phyloP scores from a whole-genome alignment of 2,797 vertebrate species.

The Strix occidentalis region DNA sequence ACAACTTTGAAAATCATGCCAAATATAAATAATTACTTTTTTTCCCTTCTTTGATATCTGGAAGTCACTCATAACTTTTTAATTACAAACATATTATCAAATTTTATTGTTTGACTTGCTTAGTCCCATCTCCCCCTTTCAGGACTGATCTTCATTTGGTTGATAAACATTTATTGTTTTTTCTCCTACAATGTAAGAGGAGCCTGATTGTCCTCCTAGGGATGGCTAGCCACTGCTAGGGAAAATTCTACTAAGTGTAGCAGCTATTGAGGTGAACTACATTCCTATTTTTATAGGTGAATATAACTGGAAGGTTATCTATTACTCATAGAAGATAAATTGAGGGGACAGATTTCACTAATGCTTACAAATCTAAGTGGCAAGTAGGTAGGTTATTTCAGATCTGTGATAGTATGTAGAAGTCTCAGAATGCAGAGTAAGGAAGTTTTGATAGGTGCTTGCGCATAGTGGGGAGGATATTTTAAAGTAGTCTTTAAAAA shows the following conservation, averaged over 20 bases:
- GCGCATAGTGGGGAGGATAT: not conserved
- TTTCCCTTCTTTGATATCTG: slow-evolving; percentile 30
- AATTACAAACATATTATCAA: slow-evolving; percentile 38
- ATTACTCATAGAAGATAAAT: not conserved
- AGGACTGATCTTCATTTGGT: not conserved
- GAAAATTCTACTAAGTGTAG: not conserved
- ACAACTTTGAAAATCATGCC: slow-evolving; percentile 63
- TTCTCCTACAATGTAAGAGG: not conserved
- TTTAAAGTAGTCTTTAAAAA: not conserved
- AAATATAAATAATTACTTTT: slow-evolving; percentile 32
- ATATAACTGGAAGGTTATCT: not conserved
- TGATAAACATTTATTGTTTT: not conserved
- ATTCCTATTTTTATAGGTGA: not conserved
- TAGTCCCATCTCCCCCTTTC: not conserved
- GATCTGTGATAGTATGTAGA: not conserved
- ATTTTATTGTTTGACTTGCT: not conserved
- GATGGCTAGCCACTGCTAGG: not conserved
- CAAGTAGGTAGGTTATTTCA: not conserved
- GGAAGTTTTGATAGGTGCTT: not conserved
- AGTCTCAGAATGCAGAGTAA: not conserved
- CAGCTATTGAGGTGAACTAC: not conserved
- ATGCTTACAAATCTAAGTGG: not conserved
- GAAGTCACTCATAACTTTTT: slow-evolving; percentile 40
- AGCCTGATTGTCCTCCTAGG: not conserved
- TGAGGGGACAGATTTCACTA: not conserved